Evolutionary conservation across 2,797 vertebrate species (phyloP).

Genomic region (Lepus townsendii): DNA sequence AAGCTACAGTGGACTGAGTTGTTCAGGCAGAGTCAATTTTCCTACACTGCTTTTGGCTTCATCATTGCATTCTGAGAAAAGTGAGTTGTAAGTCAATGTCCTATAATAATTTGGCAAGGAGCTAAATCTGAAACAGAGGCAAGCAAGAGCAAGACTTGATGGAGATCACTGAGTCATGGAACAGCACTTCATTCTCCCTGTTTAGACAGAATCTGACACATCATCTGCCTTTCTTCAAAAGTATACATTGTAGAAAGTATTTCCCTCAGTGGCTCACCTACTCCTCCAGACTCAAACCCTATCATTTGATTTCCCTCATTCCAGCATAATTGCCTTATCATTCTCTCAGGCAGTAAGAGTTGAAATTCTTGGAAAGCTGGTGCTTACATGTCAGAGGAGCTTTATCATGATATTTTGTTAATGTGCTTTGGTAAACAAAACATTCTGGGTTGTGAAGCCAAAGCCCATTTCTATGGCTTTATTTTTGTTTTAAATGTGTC

Average conservation of each 20-base stretch:
- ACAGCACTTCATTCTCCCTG: neutral
- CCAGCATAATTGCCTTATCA: neutral
- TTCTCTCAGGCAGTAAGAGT: neutral
- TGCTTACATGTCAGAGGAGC: conserved; percentile 19
- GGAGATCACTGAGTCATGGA: conserved; percentile 49
- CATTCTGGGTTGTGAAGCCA: conserved; percentile 55
- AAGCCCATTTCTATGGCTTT: conserved; percentile 37
- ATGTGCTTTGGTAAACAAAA: conserved; percentile 56
- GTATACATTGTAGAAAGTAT: conserved; percentile 30
- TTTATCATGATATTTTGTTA: conserved; percentile 52
- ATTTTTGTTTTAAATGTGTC: conserved; percentile 57
- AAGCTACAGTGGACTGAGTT: neutral
- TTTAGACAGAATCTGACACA: conserved; percentile 57
- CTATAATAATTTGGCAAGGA: conserved; percentile 30
- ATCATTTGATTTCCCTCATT: conserved; percentile 56
- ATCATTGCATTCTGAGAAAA: conserved; percentile 50
- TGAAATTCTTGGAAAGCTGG: conserved; percentile 54
- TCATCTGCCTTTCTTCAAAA: conserved; percentile 53
- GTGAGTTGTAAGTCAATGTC: conserved; percentile 7
- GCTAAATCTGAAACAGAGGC: conserved; percentile 33
- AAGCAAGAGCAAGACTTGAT: conserved; percentile 42
- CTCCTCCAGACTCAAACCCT: conserved; percentile 16
- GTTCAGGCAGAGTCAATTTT: conserved; percentile 45
- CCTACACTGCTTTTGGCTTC: neutral
- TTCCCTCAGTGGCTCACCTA: conserved; percentile 57